Conservation (phyloP, 2,888 invertebrate species). For the Imbricaverruca yamaguchii region DNA sequence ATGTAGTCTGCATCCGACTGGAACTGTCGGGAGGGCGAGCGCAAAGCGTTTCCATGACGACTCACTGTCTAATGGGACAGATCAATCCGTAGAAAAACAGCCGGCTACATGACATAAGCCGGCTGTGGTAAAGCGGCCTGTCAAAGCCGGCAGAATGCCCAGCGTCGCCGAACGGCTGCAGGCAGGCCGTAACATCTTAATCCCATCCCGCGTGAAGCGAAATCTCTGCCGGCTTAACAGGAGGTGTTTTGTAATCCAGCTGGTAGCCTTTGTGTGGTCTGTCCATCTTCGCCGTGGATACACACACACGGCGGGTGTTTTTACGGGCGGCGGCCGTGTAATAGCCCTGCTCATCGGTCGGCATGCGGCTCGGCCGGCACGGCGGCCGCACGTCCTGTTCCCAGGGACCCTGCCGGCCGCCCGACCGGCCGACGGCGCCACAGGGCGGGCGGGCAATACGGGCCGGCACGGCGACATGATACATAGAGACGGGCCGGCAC, state of each 20-base stretch:
- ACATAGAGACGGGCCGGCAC: too few relatives aligned
- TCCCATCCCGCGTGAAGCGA: neutral
- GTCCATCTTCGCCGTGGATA: neutral
- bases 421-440: too few relatives aligned
- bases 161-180: neutral
- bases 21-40: neutral
- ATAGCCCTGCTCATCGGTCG: too few relatives aligned
- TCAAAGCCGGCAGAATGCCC: neutral
- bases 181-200: neutral
- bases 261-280: neutral
- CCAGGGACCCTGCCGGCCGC: too few relatives aligned
- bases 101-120: neutral
- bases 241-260: slow-evolving; percentile 4
- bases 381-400: too few relatives aligned
- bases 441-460: too few relatives aligned
- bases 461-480: too few relatives aligned
- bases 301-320: neutral
- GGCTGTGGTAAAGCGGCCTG: neutral
- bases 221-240: neutral
- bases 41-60: neutral
- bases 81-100: neutral
- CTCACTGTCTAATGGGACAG: neutral
- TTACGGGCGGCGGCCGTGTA: neutral
- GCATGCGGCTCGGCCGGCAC: too few relatives aligned
- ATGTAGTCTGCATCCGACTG: too few relatives aligned